Evolutionary conservation across 2,113 vertebrate genomes (phyloP), one percentile per base, ranked within the genome.

Genomic region (Archocentrus centrarchus): DNA sequence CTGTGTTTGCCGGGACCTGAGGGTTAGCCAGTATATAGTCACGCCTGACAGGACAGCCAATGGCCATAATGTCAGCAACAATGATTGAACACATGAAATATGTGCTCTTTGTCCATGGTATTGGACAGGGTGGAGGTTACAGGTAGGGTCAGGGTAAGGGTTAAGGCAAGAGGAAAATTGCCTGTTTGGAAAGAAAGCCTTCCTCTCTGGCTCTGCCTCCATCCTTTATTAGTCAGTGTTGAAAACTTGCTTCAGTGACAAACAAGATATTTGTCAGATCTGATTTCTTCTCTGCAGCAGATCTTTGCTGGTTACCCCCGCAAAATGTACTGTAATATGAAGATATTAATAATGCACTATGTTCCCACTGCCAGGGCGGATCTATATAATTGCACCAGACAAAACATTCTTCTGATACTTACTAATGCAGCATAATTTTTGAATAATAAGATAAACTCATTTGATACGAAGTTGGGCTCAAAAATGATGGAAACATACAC

Each of bases 81-180:
- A 91, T 95, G 94, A 95, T 95, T 93, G 94, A 93, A 95, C 92
- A 93, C 80, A 60, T 94, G 93, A 95, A 93, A 93, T 94, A 95
- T 95, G 92, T 91, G 90, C 90, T 95, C 91, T 93, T 93, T 93
- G 93, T 92, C 93, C 85, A 62, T 88, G 90, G 89, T 80, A 85
- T 90, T 91, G 94, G 92, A 91, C 91, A 83, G 84, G 92, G 92
- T 93, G 92, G 91, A 93, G 92, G 93, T 94, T 84, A 92, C 92
- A 80, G 47, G 62, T 80, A 22, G 90, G 92, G 92, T 94, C 93
- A 94, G 90, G 93, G 93, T 85, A 86, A 83, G 86, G 94, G 93
- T 93, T 92, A 92, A 94, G 93, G 94, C 90, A 82, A 93, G 77
- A 91, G 78, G 90, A 93, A 95, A 93, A 94, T 94, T 94, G 93